Conservation (phyloP, 2,888 invertebrate genomes). For the Germaria angustata region DNA sequence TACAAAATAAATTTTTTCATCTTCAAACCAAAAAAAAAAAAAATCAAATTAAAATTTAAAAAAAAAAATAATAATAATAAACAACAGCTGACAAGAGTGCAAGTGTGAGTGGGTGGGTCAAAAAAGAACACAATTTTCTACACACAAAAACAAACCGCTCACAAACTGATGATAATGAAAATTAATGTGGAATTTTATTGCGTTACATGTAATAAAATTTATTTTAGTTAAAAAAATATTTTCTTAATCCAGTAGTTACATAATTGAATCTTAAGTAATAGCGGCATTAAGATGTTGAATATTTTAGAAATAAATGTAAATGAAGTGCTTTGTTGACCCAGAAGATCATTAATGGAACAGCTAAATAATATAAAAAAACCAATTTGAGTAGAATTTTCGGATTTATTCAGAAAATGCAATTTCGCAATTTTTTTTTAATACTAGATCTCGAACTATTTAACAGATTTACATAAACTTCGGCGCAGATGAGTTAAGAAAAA, state of each 20-base stretch:
- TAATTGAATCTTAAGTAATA: not conserved
- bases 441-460: too few relatives aligned
- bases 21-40: not conserved
- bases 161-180: slow-evolving; percentile 60
- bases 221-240: not conserved
- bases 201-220: not conserved
- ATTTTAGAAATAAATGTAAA: too few relatives aligned
- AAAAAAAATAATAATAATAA: not conserved
- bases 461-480: too few relatives aligned
- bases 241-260: not conserved
- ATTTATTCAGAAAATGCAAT: too few relatives aligned
- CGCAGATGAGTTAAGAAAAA: too few relatives aligned
- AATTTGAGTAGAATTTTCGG: too few relatives aligned
- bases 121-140: not conserved
- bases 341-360: too few relatives aligned
- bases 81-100: slow-evolving; percentile 41
- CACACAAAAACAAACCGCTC: slow-evolving; percentile 26
- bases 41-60: too few relatives aligned
- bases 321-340: too few relatives aligned
- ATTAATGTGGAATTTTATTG: slow-evolving; percentile 32
- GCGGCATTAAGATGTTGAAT: not conserved
- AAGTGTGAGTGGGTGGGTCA: not conserved
- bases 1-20: not conserved
- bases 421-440: too few relatives aligned
- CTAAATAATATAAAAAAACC: too few relatives aligned